Base-by-base conservation (phyloP, 2,113 vertebrate genomes). In the Phasianus colchicus region DNA sequence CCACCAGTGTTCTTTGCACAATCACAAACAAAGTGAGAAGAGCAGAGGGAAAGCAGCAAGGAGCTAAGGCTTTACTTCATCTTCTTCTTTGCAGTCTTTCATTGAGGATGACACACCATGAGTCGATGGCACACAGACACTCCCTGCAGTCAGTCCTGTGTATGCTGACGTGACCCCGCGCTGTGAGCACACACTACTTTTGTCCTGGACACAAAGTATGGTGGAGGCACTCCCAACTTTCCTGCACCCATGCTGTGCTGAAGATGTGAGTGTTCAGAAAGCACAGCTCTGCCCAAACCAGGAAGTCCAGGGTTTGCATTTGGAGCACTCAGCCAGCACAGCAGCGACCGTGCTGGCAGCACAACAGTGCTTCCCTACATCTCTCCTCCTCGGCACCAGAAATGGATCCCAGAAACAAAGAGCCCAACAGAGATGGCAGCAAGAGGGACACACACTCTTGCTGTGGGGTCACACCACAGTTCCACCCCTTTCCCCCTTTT, bases 351-450 rank as follows among this genome's bases (percentile, higher is more conserved):
- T 9, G n/a, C 4, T 38, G 52, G 38, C 15, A 8, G 34, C 32
- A 75, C 61, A 48, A 18, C 8, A 61, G 74, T 38, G 29, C 60
- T 75, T 67, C 38, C 50, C 32, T 16, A 42, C 47, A 60, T 55
- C 61, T 43, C 60, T 54, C 25, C 40, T 40, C 22, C 29, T 88
- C 0, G 0, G 76, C 45, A 29, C 0, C 6, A 65, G 50, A 50
- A 50, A 50, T 13, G 24, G 48, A 50, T 25, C 48, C 0, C 5
- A 65, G 47, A 74, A 83, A 47, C 25, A 73, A 83, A 86, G 63
- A 76, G 14, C 19, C 52, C 67, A 58, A 40, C 60, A 40, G 71
- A 21, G 10, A 67, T 48, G 61, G 84, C 57, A 64, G 21, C 48
- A 81, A 67, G 32, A 81, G 36, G 94, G 66, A 34, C 45, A 24